Conservation (phyloP, 2,888 invertebrate genomes). For the Ophion slaviceki region DNA sequence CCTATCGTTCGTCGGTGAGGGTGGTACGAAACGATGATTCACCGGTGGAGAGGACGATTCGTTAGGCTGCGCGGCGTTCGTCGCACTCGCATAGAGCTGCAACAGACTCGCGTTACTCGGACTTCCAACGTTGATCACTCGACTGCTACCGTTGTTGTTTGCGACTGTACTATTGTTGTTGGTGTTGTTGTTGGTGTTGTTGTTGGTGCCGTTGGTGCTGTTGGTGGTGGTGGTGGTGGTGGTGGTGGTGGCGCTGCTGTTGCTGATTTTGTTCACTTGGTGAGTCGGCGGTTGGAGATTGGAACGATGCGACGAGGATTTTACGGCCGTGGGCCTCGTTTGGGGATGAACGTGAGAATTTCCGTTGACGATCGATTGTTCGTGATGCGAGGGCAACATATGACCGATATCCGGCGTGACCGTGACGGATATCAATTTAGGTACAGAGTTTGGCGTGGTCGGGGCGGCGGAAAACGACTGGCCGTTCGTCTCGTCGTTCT, state of each 20-base stretch:
- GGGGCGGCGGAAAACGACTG: constrained; percentile 74
- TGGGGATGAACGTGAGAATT: constrained; percentile 62
- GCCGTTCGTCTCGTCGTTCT: constrained; percentile 75
- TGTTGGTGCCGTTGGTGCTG: constrained; percentile 7
- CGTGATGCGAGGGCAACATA: constrained; percentile 80
- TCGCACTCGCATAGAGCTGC: constrained; percentile 79
- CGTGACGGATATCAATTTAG: constrained; percentile 83
- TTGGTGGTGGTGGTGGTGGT: constrained; percentile 61
- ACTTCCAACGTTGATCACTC: constrained; percentile 80
- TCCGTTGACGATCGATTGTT: constrained; percentile 66
- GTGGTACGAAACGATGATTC: constrained; percentile 76
- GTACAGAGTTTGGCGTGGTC: constrained; percentile 75
- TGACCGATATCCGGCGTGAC: constrained; percentile 84
- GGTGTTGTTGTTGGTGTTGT: constrained; percentile 66
- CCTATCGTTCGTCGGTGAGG: constrained; percentile 76
- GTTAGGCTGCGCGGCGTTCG: constrained; percentile 61
- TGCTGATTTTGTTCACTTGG: constrained; percentile 67
- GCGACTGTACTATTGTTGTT: constrained; percentile 60
- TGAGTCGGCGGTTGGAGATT: constrained; percentile 32
- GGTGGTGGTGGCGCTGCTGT: constrained; percentile 6
- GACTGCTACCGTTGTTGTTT: constrained; percentile 33
- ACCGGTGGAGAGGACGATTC: constrained; percentile 59
- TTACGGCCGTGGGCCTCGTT: constrained; percentile 37
- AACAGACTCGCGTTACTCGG: constrained; percentile 76
- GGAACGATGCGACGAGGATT: constrained; percentile 35